These are phyloP conservation scores for Heterotilapia buettikoferi DNA, from an alignment of 2,113 vertebrate species.

Conservation along the genomic window DNA sequence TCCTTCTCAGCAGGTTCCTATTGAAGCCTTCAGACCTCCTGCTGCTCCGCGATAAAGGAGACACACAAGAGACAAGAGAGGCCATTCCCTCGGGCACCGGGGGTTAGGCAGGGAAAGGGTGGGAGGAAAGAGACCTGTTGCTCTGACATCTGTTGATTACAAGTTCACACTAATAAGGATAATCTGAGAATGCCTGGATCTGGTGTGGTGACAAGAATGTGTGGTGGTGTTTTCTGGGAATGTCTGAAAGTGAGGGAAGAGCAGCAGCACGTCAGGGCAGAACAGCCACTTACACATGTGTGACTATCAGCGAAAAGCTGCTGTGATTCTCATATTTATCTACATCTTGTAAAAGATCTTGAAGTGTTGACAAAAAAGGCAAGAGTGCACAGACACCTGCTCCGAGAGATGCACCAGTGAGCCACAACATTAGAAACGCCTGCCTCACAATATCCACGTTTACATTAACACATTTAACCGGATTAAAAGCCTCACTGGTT, in stretches of 20 bases:
- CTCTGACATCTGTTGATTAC: slow-evolving; percentile 10
- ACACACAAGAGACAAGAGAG: slow-evolving; percentile 1
- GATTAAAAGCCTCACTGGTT: background rate
- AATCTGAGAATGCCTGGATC: background rate
- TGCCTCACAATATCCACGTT: background rate
- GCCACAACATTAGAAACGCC: background rate
- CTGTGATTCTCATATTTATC: background rate
- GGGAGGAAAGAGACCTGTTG: background rate
- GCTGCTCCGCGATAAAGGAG: slow-evolving; percentile 10
- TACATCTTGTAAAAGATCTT: background rate
- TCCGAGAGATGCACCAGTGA: background rate
- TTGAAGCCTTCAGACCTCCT: slow-evolving; percentile 31
- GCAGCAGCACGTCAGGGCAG: background rate
- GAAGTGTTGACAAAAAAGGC: background rate
- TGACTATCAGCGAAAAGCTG: background rate
- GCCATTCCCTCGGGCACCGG: background rate
- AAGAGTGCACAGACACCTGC: background rate
- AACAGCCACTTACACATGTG: too few species aligned
- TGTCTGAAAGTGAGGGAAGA: background rate
- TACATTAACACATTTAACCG: background rate
- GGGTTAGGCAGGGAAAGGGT: background rate
- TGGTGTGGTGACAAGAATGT: background rate
- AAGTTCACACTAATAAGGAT: background rate
- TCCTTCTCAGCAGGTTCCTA: slow-evolving; percentile 31
- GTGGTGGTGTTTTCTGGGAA: background rate